Evolutionary conservation across 2,113 vertebrate genomes (phyloP), one percentile per base, ranked within the genome.

Genomic region (Dipodomys spectabilis): DNA sequence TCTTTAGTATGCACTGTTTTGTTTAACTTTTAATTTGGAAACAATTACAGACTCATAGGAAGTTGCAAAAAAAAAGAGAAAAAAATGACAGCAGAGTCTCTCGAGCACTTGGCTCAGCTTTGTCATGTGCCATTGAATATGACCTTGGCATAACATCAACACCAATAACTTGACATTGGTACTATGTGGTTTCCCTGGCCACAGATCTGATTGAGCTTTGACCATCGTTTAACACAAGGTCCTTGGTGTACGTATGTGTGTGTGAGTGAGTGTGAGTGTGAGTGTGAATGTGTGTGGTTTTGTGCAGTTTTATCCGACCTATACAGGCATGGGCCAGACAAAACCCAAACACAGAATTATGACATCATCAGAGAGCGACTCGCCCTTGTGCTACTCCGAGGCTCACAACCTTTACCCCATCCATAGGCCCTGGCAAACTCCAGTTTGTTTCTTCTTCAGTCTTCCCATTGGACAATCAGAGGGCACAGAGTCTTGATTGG

Each of bases 11-110:
- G 53, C 7, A 30, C 15, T 69, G 73, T 74, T 86, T 68, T 28
- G 73, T 74, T 86, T 68, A 23, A 60, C 19, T 77, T 69, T 57
- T 78, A 22, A 78, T 69, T 90, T 80, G 88, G 53, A 85, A 88
- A 60, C 81, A 74, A 78, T 23, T 49, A 49, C 12, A 49, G 49
- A 49, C 49, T 49, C 9, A 12, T 49, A 49, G 49, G 12, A 49
- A 49, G 45, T 13, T 18, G 71, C 65, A 25, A 7, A 71, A 71
- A 71, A 45, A 84, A 84, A n/a, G 25, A 57, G 82, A 49, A 22
- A n/a, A 30, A 13, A 23, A 18, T 11, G 82, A 35, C 64, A 20
- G 23, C 5, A 35, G 23, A 20, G 20, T 8, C 35, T 22, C 62
- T 67, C 12, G 23, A 53, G 27, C 2, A 18, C 2, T 18, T 82